phyloP scores from a whole-genome alignment of 2,797 vertebrate genomes.

The Diplodus puntazzo region DNA sequence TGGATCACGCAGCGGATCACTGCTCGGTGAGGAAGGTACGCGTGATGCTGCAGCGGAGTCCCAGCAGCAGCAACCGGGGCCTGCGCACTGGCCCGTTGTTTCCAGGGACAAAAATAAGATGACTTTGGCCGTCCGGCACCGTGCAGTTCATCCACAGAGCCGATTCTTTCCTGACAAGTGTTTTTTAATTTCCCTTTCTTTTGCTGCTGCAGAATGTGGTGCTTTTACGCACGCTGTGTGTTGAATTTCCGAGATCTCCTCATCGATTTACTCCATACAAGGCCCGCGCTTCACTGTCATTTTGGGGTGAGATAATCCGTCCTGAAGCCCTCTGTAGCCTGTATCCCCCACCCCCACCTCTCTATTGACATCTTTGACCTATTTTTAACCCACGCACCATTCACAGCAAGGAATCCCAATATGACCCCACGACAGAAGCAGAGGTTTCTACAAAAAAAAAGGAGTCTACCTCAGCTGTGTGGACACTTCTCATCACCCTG shows the following conservation, averaged over 20 bases:
- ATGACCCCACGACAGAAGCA: conserved; percentile 30
- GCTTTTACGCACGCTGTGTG: not conserved
- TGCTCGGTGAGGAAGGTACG: conserved; percentile 54
- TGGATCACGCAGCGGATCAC: conserved; percentile 58
- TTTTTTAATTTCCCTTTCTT: not conserved
- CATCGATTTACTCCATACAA: conserved; percentile 57
- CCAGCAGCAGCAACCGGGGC: conserved; percentile 47
- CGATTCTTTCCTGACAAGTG: not conserved
- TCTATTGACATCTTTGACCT: conserved; percentile 54
- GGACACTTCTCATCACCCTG: conserved; percentile 1
- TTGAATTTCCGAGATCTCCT: conserved; percentile 39
- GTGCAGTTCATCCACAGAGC: conserved; percentile 8
- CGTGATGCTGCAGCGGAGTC: conserved; percentile 71
- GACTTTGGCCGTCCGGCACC: conserved; percentile 49
- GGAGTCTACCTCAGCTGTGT: not conserved
- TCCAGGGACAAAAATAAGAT: conserved; percentile 49
- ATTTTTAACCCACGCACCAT: conserved; percentile 60
- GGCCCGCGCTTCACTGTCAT: conserved; percentile 55
- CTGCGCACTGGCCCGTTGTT: conserved; percentile 63
- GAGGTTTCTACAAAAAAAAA: not conserved
- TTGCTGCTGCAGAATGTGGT: not conserved
- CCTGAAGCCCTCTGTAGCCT: conserved; percentile 34
- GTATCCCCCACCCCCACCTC: conserved; percentile 17
- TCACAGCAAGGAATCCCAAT: conserved; percentile 44
- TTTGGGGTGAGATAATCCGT: conserved; percentile 64